phyloP scores from a whole-genome alignment of 2,888 invertebrate species.

The Xestoiulus laeticollis region DNA sequence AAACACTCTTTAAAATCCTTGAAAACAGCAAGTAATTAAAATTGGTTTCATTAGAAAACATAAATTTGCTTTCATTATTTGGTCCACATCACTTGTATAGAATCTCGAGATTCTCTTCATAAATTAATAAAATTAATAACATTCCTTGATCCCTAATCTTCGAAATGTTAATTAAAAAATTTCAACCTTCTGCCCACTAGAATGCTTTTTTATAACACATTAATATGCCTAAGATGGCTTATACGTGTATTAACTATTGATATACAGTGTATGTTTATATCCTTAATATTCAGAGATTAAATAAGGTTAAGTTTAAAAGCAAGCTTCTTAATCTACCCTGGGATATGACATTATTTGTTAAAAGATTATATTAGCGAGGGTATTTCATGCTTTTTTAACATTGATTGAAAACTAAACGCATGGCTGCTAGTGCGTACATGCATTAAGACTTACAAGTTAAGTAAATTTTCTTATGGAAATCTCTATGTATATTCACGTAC shows the following conservation, averaged over 20 bases:
- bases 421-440: background rate
- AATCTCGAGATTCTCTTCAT: background rate
- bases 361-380: conserved; percentile 7
- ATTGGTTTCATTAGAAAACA: too few species aligned
- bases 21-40: too few species aligned
- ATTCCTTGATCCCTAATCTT: background rate
- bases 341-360: conserved; percentile 18
- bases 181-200: background rate
- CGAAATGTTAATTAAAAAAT: background rate
- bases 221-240: background rate
- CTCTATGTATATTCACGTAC: background rate
- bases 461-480: background rate
- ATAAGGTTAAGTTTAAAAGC: background rate
- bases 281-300: background rate
- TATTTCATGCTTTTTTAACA: conserved; percentile 32
- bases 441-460: background rate
- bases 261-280: background rate
- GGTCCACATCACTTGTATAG: background rate
- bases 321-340: conserved; percentile 20
- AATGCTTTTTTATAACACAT: background rate
- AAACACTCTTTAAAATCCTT: too few species aligned
- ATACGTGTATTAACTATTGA: background rate
- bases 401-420: conserved; percentile 6
- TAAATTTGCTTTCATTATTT: too few species aligned
- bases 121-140: too few species aligned